Conservation (phyloP, 1,140 invertebrate genomes). For the Neoseiulus cucumeris region DNA sequence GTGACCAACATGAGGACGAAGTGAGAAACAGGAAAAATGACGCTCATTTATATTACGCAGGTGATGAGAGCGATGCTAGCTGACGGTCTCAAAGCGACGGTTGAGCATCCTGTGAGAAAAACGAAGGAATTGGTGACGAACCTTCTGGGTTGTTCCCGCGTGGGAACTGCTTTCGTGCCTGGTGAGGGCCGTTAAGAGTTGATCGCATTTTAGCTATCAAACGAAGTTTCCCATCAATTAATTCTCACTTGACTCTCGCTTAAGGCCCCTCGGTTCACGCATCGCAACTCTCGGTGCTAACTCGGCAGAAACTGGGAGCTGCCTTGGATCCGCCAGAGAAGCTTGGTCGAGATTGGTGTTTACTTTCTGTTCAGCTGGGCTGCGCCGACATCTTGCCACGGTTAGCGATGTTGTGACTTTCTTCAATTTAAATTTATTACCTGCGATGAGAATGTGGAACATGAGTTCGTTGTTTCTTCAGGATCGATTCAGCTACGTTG, state of each 20-base stretch:
- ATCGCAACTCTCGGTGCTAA: constrained; percentile 32
- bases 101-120: neutral
- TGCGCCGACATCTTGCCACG: constrained; percentile 34
- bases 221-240: neutral
- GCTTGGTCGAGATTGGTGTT: constrained; percentile 59
- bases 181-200: neutral
- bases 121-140: neutral
- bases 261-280: constrained; percentile 35
- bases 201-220: too few relatives aligned
- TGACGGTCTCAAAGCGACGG: neutral
- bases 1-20: neutral
- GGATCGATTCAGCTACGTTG: too few relatives aligned
- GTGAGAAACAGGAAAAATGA: neutral
- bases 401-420: neutral
- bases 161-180: neutral
- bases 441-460: too few relatives aligned
- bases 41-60: neutral
- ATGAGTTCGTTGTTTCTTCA: too few relatives aligned
- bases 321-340: constrained; percentile 53
- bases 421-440: too few relatives aligned
- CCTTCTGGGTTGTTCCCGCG: neutral
- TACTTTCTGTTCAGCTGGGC: constrained; percentile 51
- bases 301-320: constrained; percentile 32
- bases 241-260: neutral
- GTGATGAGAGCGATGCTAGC: constrained; percentile 7